Percentiles rank a stretch among this genome's conserved stretches.
These are phyloP conservation scores for Callimorpha dominula DNA, from an alignment of 2,888 invertebrate species.

Conservation along the genomic window DNA sequence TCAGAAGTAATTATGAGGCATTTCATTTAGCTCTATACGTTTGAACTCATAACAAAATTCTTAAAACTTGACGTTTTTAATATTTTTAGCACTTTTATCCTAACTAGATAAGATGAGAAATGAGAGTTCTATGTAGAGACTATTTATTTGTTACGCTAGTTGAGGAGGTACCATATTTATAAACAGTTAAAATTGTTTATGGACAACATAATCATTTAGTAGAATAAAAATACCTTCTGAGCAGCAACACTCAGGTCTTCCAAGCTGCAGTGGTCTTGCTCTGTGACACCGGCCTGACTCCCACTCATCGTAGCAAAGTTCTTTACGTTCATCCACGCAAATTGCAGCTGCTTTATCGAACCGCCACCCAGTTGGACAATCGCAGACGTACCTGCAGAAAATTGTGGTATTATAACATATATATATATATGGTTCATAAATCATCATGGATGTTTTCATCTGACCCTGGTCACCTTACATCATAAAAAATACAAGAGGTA, in stretches of 20 bases:
- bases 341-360: constrained; percentile 89
- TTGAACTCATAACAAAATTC: too few species aligned
- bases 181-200: neutral
- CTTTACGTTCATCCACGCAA: constrained; percentile 92
- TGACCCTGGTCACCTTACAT: neutral
- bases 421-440: neutral
- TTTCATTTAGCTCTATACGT: too few species aligned
- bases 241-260: constrained; percentile 78
- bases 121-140: too few species aligned
- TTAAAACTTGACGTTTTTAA: too few species aligned
- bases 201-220: neutral
- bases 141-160: neutral
- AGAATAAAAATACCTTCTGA: constrained; percentile 68
- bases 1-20: too few species aligned
- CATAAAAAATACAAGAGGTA: neutral
- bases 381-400: constrained; percentile 88
- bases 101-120: neutral
- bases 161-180: neutral
- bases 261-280: constrained; percentile 74
- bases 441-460: too few species aligned
- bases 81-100: neutral
- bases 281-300: constrained; percentile 73
- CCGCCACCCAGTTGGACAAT: constrained; percentile 92
- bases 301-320: constrained; percentile 90
- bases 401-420: neutral